A percentile compares a stretch with the other conserved stretches of the same genome.
These are phyloP conservation scores for Diuraphis noxia DNA, from an alignment of 1,140 invertebrate genomes.

Conservation along the genomic window DNA sequence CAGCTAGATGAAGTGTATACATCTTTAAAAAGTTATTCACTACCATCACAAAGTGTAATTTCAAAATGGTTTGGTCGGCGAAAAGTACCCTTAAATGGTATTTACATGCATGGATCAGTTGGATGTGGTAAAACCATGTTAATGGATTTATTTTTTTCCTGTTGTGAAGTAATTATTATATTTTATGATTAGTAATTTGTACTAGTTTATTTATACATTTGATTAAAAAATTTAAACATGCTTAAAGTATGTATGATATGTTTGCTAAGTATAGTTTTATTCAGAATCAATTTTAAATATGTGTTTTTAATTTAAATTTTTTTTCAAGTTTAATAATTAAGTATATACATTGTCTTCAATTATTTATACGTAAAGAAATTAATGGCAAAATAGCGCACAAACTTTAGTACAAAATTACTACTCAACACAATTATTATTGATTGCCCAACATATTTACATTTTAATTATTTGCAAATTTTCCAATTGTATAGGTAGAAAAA, in stretches of 20 bases:
- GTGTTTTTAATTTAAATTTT: neutral
- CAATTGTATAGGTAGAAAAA: slow-evolving; percentile 62
- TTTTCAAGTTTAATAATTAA: neutral
- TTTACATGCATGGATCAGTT: slow-evolving; percentile 84
- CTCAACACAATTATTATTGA: neutral
- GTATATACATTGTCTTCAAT: neutral
- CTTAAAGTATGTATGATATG: neutral
- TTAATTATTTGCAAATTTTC: neutral
- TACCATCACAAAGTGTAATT: slow-evolving; percentile 61
- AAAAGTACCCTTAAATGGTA: slow-evolving; percentile 69
- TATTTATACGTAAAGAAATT: neutral
- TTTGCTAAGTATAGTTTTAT: neutral
- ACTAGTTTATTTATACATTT: neutral
- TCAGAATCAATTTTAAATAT: neutral
- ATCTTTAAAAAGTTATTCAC: slow-evolving; percentile 68
- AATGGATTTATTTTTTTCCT: slow-evolving; percentile 96
- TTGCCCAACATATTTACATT: slow-evolving; percentile 55
- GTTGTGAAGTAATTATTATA: slow-evolving; percentile 66
- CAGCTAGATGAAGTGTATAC: slow-evolving; percentile 73
- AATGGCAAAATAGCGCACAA: neutral
- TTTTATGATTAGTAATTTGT: neutral
- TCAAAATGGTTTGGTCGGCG: slow-evolving; percentile 61
- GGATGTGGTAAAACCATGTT: slow-evolving; percentile 98
- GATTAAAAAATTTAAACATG: neutral
- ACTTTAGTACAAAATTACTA: neutral